Evolutionary conservation across 2,888 invertebrate genomes (phyloP), one percentile per base, ranked within the genome.

Genomic region (Belgica antarctica): DNA sequence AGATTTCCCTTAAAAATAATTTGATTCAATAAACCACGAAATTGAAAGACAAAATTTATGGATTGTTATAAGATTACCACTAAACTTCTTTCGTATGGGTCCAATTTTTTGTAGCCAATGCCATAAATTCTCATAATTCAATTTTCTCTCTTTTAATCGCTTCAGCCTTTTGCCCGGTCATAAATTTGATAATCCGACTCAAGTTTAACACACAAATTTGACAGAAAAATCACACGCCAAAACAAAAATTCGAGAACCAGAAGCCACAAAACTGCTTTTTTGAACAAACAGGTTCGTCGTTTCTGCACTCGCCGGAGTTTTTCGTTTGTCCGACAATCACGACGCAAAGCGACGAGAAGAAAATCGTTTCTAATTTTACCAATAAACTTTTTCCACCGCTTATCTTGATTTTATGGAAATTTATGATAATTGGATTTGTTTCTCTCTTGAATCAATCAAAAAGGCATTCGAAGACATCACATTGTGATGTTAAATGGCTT

Each of bases 361-460:
- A 7, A 52, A 52, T 22, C 52, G 52, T 19, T 52, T 52, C 52
- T 52, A 52, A 52, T 52, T 52, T 52, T 22, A 22, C 22, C 17
- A 52, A 41, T 41, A 52, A 52, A 52, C n/a, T 17, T 4, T 52
- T 62, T 62, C 27, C 31, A n/a, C 4, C 34, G n/a, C 62, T 62
- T 34, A 19, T 34, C 34, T n/a, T 62, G 62, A 62, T 62, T 34
- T 31, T 65, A 65, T 41, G 63, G 22, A 65, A 46, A 65, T 65
- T 65, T 65, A 65, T 65, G 63, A 65, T 65, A 46, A 65, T 65
- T 65, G 63, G n/a, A 46, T 24, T 46, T 12, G n/a, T n/a, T n/a
- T 31, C 15, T 36, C 3, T 46, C 22, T 59, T 34, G 36, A 46
- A 65, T 65, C 63, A 65, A 41, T 65, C 63, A 65, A 65, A 62